Base-by-base conservation (phyloP, 2,888 invertebrate species). In the Macroteleia sp. region DNA sequence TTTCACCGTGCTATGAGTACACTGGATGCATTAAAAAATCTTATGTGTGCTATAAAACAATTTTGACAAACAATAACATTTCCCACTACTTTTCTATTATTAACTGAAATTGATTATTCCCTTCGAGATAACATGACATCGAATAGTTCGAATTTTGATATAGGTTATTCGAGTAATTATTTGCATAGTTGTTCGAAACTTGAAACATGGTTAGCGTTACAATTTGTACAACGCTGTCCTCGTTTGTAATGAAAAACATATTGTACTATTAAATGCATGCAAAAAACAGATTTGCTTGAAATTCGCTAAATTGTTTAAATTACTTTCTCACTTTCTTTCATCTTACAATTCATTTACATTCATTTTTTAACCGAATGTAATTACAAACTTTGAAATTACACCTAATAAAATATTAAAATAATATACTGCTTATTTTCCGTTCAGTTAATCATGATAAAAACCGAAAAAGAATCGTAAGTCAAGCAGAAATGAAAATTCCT, bases 141-240 rank as follows among this genome's bases (percentile, higher is more conserved):
- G n/a, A 50, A 57, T 73, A 73, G 57, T 73, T 73, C 64, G 48
- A 62, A 57, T 73, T 64, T 64, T 57, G 52, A 74, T 74, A 66
- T 66, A 74, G 52, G 66, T 59, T 64, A 59, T 73, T 30, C 25
- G 64, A 52, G 42, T 74, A 66, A 74, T 74, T 74, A 66, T 74
- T 66, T 61, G 59, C 44, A 66, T 74, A 74, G 74, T 74, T 74
- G 42, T 74, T 46, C 44, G 16, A 52, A 74, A 74, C 74, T 74
- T 66, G 52, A 74, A 74, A 66, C 52, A 46, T 59, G 30, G 46
- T 66, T 73, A 73, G 20, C 39, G 30, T 48, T 74, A 50, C 73
- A 73, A 66, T 73, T 50, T 66, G 73, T 66, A 46, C 39, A 44
- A 6, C 59, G 30, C 44, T 59, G 59, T 66, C 44, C 66, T 12